These are phyloP conservation scores for Lasioglossum lativentre DNA, from an alignment of 2,888 invertebrate genomes.

Conservation along the genomic window DNA sequence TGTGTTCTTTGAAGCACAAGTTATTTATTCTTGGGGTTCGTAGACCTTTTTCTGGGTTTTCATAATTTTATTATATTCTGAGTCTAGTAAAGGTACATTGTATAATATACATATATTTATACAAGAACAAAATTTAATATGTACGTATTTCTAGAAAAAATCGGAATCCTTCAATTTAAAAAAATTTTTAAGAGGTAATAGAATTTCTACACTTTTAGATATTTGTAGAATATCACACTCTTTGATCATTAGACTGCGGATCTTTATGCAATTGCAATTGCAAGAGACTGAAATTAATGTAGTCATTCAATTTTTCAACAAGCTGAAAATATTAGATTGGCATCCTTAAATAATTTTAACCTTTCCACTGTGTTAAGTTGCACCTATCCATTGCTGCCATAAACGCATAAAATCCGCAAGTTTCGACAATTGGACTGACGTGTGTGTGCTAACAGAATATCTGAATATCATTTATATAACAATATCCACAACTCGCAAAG, in stretches of 20 bases:
- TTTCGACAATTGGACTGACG: no score
- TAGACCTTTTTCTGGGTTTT: neutral
- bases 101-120: no score
- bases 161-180: neutral
- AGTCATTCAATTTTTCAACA: no score
- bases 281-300: no score
- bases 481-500: neutral
- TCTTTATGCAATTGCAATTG: no score
- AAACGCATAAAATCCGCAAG: neutral
- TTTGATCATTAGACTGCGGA: no score
- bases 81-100: no score
- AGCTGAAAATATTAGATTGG: no score
- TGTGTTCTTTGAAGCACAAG: neutral
- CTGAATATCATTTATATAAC: neutral
- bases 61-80: neutral
- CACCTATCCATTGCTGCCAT: neutral
- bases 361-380: no score
- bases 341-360: no score
- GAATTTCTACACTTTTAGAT: neutral
- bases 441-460: no score
- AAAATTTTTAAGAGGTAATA: neutral
- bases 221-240: no score
- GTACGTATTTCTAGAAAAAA: neutral
- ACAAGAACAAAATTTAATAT: neutral
- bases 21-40: neutral